Conservation (phyloP, 2,797 vertebrate species). For the Apodemus agrarius region DNA sequence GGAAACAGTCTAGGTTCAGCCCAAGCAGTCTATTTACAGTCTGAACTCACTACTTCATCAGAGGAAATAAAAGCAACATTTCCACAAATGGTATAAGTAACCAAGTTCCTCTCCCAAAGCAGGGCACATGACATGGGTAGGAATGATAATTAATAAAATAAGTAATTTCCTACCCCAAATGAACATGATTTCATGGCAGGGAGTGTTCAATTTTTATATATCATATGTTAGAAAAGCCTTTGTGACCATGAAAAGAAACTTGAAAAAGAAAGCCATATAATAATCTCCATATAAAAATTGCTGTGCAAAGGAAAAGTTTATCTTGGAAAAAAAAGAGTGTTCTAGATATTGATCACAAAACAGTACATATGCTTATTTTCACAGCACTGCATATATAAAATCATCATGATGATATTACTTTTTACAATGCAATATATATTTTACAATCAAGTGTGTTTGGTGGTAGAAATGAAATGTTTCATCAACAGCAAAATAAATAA, state of each 20-base stretch:
- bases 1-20: neutral
- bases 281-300: neutral
- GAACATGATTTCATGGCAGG: neutral
- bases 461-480: neutral
- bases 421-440: neutral
- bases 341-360: neutral
- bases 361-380: neutral
- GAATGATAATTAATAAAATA: neutral
- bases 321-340: neutral
- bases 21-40: neutral
- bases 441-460: neutral
- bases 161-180: neutral
- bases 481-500: neutral
- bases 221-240: neutral
- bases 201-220: neutral
- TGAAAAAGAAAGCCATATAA: neutral
- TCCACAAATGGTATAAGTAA: neutral
- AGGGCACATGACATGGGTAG: neutral
- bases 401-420: neutral
- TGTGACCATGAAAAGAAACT: neutral
- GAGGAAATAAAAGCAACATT: neutral
- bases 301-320: neutral
- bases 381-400: neutral
- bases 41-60: neutral
- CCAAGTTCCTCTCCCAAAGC: neutral